Percentiles rank a stretch among this genome's conserved stretches.
phyloP scores from a whole-genome alignment of 2,888 invertebrate species.

The Ichneumoninae sp. region DNA sequence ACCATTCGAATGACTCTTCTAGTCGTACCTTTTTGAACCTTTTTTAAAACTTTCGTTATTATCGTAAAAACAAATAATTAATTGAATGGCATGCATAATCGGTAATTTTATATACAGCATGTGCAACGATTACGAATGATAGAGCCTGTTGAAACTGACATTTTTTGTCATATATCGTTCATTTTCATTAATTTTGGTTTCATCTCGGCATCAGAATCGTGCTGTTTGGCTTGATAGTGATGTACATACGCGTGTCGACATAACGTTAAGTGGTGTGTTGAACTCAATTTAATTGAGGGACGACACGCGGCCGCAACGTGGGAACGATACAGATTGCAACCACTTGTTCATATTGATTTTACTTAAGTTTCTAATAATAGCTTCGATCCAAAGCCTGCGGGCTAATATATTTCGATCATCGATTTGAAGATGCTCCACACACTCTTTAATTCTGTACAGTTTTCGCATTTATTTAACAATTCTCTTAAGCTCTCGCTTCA shows the following conservation, averaged over 20 bases:
- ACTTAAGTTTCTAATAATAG: slow-evolving; percentile 54
- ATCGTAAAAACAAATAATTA: neutral
- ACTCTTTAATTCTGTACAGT: slow-evolving; percentile 31
- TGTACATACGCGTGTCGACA: slow-evolving; percentile 49
- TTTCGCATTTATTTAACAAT: slow-evolving; percentile 12
- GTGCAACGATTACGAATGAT: slow-evolving; percentile 52
- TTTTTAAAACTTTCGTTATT: neutral
- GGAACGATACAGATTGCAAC: slow-evolving; percentile 45
- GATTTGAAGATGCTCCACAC: neutral
- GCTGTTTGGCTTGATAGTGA: slow-evolving; percentile 70
- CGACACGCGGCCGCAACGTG: slow-evolving; percentile 19
- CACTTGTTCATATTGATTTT: slow-evolving; percentile 64
- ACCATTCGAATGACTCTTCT: slow-evolving; percentile 13
- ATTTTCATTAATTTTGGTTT: slow-evolving; percentile 6
- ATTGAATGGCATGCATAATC: slow-evolving; percentile 50
- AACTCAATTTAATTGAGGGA: slow-evolving; percentile 39
- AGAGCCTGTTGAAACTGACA: slow-evolving; percentile 37
- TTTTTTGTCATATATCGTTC: slow-evolving; percentile 48
- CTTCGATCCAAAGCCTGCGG: slow-evolving; percentile 21
- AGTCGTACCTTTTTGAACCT: slow-evolving; percentile 24
- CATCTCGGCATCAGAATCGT: slow-evolving; percentile 10
- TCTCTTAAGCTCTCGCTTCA: slow-evolving; percentile 25
- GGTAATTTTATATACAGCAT: slow-evolving; percentile 63
- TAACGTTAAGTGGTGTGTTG: slow-evolving; percentile 31
- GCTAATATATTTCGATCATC: slow-evolving; percentile 30